These are phyloP conservation scores for Nyctereutes procyonoides DNA, from an alignment of 2,113 vertebrate species.

Conservation along the genomic window DNA sequence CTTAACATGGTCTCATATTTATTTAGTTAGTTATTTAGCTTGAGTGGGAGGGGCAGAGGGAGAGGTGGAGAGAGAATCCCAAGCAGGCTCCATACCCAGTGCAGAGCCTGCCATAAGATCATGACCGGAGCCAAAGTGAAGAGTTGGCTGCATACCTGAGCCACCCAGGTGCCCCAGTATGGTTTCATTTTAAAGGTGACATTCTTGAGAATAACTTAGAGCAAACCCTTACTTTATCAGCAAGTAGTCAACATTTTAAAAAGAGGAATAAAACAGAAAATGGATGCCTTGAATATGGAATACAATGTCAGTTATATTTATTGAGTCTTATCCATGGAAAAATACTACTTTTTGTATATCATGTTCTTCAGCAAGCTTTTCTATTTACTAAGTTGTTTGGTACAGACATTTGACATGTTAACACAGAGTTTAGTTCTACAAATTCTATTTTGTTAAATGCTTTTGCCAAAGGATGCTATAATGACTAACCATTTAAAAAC, in stretches of 20 bases:
- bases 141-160: too few relatives aligned
- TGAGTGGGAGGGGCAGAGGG: neutral
- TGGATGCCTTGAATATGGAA: neutral
- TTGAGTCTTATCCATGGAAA: neutral
- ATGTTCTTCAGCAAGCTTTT: neutral
- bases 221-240: neutral
- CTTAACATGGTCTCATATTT: neutral
- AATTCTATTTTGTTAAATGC: neutral
- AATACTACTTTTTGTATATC: neutral
- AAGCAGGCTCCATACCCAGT: neutral
- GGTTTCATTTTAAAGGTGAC: neutral
- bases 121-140: too few relatives aligned
- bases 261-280: neutral
- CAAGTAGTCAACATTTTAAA: neutral
- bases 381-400: neutral
- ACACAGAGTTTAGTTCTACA: neutral
- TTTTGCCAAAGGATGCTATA: slow-evolving; percentile 43
- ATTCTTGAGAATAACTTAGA: neutral
- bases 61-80: neutral
- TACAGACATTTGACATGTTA: neutral
- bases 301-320: neutral
- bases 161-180: too few relatives aligned
- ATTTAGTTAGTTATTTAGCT: neutral
- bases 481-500: neutral
- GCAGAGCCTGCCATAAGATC: too few relatives aligned